Evolutionary conservation across 2,113 vertebrate species (phyloP).

Genomic region (Euleptes europaea): DNA sequence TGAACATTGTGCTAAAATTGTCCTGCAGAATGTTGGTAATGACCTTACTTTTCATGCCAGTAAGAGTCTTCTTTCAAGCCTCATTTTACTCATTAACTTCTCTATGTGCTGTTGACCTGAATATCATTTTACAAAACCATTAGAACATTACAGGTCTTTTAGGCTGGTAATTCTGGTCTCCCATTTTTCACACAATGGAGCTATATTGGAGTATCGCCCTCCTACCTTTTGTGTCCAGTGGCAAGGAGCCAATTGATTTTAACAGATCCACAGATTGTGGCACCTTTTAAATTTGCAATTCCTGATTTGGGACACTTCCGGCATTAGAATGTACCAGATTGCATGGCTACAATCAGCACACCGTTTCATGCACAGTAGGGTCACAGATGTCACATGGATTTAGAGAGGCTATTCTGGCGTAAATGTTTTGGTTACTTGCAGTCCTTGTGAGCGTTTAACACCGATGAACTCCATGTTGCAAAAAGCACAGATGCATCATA

Average conservation of each 20-base stretch:
- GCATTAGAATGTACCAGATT: neutral
- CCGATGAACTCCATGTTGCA: neutral
- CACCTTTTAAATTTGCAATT: neutral
- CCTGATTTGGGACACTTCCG: neutral
- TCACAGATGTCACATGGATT: neutral
- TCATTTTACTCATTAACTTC: slow-evolving; percentile 62
- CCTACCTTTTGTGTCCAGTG: neutral
- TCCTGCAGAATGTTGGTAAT: slow-evolving; percentile 38
- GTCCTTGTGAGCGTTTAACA: neutral
- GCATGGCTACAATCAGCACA: neutral
- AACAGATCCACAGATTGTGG: neutral
- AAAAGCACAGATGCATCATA: neutral
- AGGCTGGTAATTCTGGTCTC: neutral
- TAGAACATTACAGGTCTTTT: slow-evolving; percentile 34
- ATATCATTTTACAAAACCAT: slow-evolving; percentile 46
- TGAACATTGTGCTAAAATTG: slow-evolving; percentile 26
- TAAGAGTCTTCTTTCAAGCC: slow-evolving; percentile 57
- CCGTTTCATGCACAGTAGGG: neutral
- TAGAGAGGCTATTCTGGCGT: neutral
- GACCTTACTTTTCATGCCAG: slow-evolving; percentile 47
- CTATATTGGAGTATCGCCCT: neutral
- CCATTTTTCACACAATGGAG: slow-evolving; percentile 38
- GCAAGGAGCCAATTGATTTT: neutral
- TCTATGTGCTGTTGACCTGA: slow-evolving; percentile 46
- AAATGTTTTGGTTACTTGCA: neutral